Conservation (phyloP, 2,113 vertebrate species). For the Xenopus borealis region DNA sequence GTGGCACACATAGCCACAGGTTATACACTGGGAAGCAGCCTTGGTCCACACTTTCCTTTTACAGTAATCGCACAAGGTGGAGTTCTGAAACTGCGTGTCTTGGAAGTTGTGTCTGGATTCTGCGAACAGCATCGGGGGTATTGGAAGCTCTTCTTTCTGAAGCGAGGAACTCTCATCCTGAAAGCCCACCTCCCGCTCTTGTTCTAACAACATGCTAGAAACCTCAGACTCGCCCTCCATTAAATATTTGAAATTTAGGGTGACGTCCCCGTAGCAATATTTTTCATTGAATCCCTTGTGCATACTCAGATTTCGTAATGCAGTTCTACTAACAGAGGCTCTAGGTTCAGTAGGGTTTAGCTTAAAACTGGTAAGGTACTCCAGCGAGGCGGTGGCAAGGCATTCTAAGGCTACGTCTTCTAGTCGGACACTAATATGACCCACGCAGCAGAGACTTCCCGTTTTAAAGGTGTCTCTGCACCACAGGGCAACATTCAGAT, state of each 20-base stretch:
- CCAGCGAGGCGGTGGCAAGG: slow-evolving; percentile 85
- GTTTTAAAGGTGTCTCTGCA: slow-evolving; percentile 95
- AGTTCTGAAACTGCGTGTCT: slow-evolving; percentile 98
- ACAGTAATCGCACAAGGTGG: slow-evolving; percentile 97
- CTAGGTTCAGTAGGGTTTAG: slow-evolving; percentile 80
- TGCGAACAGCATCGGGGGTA: slow-evolving; percentile 58
- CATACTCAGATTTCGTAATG: slow-evolving; percentile 77
- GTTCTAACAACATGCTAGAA: slow-evolving; percentile 60
- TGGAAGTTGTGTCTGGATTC: slow-evolving; percentile 95
- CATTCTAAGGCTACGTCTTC: slow-evolving; percentile 92
- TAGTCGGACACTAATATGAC: slow-evolving; percentile 86
- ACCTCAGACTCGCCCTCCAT: slow-evolving; percentile 83
- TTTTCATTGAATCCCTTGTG: slow-evolving; percentile 96
- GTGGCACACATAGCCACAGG: slow-evolving; percentile 93
- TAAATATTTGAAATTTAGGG: slow-evolving; percentile 88
- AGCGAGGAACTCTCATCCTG: slow-evolving; percentile 68
- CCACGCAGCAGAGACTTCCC: slow-evolving; percentile 88
- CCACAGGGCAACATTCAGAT: slow-evolving; percentile 93
- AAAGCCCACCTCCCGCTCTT: slow-evolving; percentile 71
- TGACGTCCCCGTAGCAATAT: slow-evolving; percentile 89
- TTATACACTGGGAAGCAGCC: slow-evolving; percentile 93
- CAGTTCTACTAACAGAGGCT: slow-evolving; percentile 85
- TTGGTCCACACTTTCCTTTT: slow-evolving; percentile 99
- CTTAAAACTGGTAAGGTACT: slow-evolving; percentile 82
- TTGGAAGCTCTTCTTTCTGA: slow-evolving; percentile 75